Percentiles rank a stretch among this genome's conserved stretches.
phyloP scores from a whole-genome alignment of 2,113 vertebrate genomes.

The Axis porcinus region DNA sequence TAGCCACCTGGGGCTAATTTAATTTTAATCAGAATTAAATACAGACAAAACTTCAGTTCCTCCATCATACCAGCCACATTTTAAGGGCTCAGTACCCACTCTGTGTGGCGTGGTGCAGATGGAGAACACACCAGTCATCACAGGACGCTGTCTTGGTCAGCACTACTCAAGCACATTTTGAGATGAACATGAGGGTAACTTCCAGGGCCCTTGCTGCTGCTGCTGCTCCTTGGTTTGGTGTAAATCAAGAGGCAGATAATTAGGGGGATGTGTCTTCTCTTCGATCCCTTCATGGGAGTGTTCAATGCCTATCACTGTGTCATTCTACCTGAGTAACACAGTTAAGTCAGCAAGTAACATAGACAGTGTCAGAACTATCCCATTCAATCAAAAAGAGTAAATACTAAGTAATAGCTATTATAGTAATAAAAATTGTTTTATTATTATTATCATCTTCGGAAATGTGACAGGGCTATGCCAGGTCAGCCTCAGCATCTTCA shows the following conservation, averaged over 20 bases:
- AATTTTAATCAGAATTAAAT: not conserved
- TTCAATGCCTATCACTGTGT: not conserved
- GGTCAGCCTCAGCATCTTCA: not conserved
- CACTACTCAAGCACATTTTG: fast-evolving
- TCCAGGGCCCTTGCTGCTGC: not conserved
- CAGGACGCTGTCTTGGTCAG: not conserved
- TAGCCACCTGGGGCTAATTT: not conserved
- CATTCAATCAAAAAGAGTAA: not conserved
- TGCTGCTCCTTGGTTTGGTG: not conserved
- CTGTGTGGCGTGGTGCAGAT: fast-evolving
- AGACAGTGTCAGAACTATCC: not conserved
- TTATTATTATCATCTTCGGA: not conserved
- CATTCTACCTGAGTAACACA: not conserved
- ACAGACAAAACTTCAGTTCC: not conserved
- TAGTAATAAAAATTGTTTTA: not conserved
- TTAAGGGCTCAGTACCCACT: not conserved
- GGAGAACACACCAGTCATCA: fast-evolving
- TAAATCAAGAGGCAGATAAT: not conserved
- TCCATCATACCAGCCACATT: not conserved
- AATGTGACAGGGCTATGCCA: not conserved
- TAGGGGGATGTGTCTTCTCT: not conserved
- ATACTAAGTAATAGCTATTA: not conserved
- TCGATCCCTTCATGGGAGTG: not conserved
- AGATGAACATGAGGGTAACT: not conserved
- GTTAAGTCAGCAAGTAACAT: not conserved